Base-by-base conservation (phyloP, 37 sponge, comb jelly and placozoan species). In the Dysidea cf. avara region DNA sequence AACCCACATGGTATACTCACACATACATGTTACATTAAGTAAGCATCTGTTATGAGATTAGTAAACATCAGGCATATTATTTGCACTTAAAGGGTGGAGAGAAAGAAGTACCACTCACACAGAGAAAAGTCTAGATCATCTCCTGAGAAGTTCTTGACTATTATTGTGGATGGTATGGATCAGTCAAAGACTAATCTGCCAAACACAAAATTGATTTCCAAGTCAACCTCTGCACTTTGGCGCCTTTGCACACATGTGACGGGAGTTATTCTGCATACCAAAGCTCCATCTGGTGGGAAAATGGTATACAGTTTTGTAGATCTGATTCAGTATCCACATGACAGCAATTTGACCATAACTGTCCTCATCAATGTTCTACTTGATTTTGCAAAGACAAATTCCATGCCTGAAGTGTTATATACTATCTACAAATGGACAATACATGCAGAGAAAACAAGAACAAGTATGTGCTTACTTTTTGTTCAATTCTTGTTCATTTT, bases 131-230 rank as follows among this genome's bases (percentile, higher is more conserved):
- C 75, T 16, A 22, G 28, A 21, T 29, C 30, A 24, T 9, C 57
- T 14, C 62, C 63, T 61, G 37, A 17, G 48, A 74, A 61, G 30
- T 74, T 59, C 62, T 2, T 74, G 9, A 74, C 54, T n/a, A 5
- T 74, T 1, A 74, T 74, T 1, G 29, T 40, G 22, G 75, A 74
- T 74, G 75, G 75, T 2, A 74, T 74, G 75, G 75, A 74, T 48
- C 75, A 74, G 60, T 46, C 37, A 17, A 74, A 74, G 32, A 74
- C 75, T 24, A 24, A 60, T 22, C 24, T 74, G 3, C 69, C 63
- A 14, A 61, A 61, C 48, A 36, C 46, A 2, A 58, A 60, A 2
- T 55, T 56, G n/a, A 71, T 6, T 36, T 40, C 56, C 0, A 71
- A 71, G 21, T 31, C 51, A 43, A 43, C 9, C 7, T 43, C 46